Percentiles rank a stretch among this genome's conserved stretches.
Evolutionary conservation across 2,888 invertebrate genomes (phyloP).

Genomic region (Tinea pellionella): DNA sequence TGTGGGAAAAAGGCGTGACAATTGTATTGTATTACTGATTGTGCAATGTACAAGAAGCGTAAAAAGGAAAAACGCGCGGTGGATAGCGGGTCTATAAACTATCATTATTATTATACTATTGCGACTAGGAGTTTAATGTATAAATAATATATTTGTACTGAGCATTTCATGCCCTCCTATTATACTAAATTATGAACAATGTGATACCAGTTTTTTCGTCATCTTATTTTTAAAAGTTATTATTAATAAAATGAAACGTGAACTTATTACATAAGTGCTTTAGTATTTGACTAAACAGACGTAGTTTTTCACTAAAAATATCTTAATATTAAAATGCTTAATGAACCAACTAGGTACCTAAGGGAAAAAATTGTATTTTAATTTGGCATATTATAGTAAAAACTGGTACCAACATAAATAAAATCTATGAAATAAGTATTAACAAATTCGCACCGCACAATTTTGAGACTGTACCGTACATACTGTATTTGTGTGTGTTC

Average conservation of each 20-base stretch:
- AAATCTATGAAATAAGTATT: conserved; percentile 14
- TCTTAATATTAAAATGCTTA: conserved; percentile 21
- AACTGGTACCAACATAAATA: conserved; percentile 5
- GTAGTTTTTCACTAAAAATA: conserved; percentile 21
- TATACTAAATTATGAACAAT: conserved; percentile 51
- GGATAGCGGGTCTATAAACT: too few species aligned
- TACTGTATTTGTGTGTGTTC: conserved; percentile 50
- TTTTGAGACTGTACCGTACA: conserved; percentile 51
- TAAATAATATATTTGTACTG: conserved; percentile 64
- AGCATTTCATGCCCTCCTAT: conserved; percentile 62
- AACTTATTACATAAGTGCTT: conserved; percentile 9
- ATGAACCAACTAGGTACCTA: not conserved
- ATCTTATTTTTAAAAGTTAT: conserved; percentile 13
- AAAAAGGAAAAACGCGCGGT: too few species aligned
- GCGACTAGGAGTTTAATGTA: conserved; percentile 61
- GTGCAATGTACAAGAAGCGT: too few species aligned
- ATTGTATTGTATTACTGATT: too few species aligned
- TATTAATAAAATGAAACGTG: not conserved
- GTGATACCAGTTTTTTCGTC: conserved; percentile 43
- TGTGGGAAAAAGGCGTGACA: too few species aligned
- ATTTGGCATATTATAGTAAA: not conserved
- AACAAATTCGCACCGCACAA: conserved; percentile 58
- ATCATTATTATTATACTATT: conserved; percentile 33
- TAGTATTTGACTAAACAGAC: conserved; percentile 18
- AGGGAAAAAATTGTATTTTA: not conserved